Conservation (phyloP, 2,888 invertebrate species). For the Reticulitermes lucifugus region DNA sequence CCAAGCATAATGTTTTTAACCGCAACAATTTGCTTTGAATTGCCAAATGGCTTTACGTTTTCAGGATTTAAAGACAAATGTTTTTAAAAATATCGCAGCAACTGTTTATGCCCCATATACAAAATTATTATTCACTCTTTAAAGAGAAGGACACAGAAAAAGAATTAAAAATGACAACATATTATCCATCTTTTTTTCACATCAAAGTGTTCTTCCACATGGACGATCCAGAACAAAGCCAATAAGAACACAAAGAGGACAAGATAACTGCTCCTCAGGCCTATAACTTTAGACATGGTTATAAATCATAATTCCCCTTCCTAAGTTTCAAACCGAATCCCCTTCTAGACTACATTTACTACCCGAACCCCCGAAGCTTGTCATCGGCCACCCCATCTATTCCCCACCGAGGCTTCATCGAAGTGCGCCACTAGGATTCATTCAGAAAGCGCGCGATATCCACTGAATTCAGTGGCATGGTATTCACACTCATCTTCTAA, state of each 20-base stretch:
- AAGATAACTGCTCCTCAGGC: constrained; percentile 15
- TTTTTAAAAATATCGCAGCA: no score
- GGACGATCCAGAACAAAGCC: background rate
- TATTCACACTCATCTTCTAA: background rate
- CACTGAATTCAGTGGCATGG: background rate
- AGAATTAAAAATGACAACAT: background rate
- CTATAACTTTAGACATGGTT: constrained; percentile 41
- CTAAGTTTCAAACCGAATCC: background rate
- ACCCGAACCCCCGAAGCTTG: constrained; percentile 4
- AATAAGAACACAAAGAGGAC: background rate
- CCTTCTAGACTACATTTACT: background rate
- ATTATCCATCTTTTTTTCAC: background rate
- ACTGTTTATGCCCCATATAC: no score
- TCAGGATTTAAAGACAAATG: no score
- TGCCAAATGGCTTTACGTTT: no score
- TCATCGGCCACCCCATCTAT: constrained; percentile 4
- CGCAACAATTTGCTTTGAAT: no score
- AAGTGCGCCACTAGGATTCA: background rate
- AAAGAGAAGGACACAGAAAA: background rate
- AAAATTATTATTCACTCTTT: background rate
- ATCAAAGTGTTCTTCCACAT: background rate
- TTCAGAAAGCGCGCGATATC: background rate
- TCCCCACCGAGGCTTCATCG: background rate
- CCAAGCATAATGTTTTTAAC: no score
- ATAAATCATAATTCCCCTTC: constrained; percentile 41